These are phyloP conservation scores for Bombus haemorrhoidalis DNA, from an alignment of 1,140 invertebrate species.

Conservation along the genomic window DNA sequence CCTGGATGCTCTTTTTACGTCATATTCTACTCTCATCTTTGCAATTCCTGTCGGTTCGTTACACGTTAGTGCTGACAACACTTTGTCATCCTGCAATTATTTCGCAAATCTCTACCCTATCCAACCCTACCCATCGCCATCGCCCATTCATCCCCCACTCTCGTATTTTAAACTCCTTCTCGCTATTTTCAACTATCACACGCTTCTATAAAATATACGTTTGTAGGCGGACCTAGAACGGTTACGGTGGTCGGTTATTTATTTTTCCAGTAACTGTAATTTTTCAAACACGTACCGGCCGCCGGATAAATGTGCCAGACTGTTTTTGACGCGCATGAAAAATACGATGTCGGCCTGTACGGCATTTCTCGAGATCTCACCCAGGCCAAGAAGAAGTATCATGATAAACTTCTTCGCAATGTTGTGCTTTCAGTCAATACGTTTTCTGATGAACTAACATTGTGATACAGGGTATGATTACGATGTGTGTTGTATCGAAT, in stretches of 20 bases:
- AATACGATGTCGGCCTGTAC: slow-evolving; percentile 69
- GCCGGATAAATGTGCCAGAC: slow-evolving; percentile 76
- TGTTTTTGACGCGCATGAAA: slow-evolving; percentile 77
- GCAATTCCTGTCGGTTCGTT: slow-evolving; percentile 37
- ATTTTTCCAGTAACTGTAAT: slow-evolving; percentile 78
- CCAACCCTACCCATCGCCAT: not conserved
- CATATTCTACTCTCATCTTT: slow-evolving; percentile 51
- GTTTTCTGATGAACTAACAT: not conserved
- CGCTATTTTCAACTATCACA: slow-evolving; percentile 39
- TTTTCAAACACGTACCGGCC: slow-evolving; percentile 75
- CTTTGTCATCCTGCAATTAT: slow-evolving; percentile 76
- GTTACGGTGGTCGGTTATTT: slow-evolving; percentile 72
- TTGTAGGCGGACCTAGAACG: slow-evolving; percentile 65
- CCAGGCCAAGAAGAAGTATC: slow-evolving; percentile 35
- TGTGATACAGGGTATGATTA: too few relatives aligned
- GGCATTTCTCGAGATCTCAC: slow-evolving; percentile 68
- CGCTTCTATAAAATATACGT: slow-evolving; percentile 71
- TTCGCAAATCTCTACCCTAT: slow-evolving; percentile 54
- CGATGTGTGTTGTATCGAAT: too few relatives aligned
- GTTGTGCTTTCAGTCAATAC: not conserved
- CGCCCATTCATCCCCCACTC: slow-evolving; percentile 3
- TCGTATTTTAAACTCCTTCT: slow-evolving; percentile 8
- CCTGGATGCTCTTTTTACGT: slow-evolving; percentile 32
- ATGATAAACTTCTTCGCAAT: slow-evolving; percentile 57
- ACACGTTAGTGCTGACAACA: slow-evolving; percentile 61